Evolutionary conservation across 53 echinoderm and acorn worm species (phyloP), one percentile per base, ranked within the genome.

Genomic region (Astropecten irregularis): DNA sequence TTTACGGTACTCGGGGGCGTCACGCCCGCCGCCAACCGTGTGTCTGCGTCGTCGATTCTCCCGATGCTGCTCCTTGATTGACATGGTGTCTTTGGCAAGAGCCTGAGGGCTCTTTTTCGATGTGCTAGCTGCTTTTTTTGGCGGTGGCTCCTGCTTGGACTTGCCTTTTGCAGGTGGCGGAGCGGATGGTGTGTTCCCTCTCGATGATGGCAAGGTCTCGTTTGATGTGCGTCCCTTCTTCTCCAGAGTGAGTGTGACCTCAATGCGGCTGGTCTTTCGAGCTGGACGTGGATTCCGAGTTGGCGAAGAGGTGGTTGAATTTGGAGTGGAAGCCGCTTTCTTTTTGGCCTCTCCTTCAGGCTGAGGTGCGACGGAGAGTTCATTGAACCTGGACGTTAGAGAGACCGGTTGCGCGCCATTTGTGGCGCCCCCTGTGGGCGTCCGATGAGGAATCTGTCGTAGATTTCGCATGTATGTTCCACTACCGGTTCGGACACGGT

Each of bases 41-140:
- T 97, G 97, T 18, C 97, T 69, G 9, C 97, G 81, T 20, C 88
- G 72, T 42, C 95, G 76, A 58, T 89, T 88, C 61, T 90, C 87
- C 9, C 90, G 90, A 59, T 88, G 90, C 73, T 88, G 81, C 68
- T 93, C 87, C 57, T 86, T 92, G 60, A 92, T 83, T 1, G 92
- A 89, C 26, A 83, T 38, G 5, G 92, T 86, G 83, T 92, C 92
- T 33, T 92, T 86, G 4, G 86, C 73, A 9, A 44, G 38, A 16
- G 42, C 61, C 63, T 84, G 40, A n/a, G 60, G 28, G 54, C 27
- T 62, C 57, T 67, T 59, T 44, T 73, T 53, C 9, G 29, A 29
- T 32, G 29, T 15, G n/a, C 1, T 21, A 16, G 62, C n/a, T 53
- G 8, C 14, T 9, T 16, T 19, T 21, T 65, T 36, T 21, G 65